Conservation (phyloP, 2,797 vertebrate genomes). For the Leptatherina wallacei region DNA sequence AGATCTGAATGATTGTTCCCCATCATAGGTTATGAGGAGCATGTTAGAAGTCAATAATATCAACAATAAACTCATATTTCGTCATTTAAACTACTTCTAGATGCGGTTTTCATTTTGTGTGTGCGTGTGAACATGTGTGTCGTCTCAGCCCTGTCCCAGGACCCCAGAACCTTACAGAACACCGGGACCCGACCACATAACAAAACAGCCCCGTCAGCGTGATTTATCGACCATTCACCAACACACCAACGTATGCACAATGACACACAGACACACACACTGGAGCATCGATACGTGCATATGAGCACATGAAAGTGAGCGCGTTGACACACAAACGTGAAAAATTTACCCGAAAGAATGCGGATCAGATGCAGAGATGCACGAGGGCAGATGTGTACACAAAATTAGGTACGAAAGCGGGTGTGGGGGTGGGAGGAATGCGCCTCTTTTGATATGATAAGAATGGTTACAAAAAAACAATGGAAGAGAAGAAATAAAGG, state of each 20-base stretch:
- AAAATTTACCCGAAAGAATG: slow-evolving; percentile 44
- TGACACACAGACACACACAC: slow-evolving; percentile 14
- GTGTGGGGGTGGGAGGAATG: slow-evolving; percentile 27
- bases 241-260: slow-evolving; percentile 15
- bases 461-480: slow-evolving; percentile 61
- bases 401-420: slow-evolving; percentile 30
- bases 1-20: background rate
- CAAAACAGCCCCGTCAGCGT: slow-evolving; percentile 83
- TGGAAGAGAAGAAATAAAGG: slow-evolving; percentile 46
- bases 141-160: slow-evolving; percentile 80
- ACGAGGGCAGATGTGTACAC: slow-evolving; percentile 55
- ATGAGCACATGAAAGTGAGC: slow-evolving; percentile 21
- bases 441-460: slow-evolving; percentile 71
- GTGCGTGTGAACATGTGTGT: slow-evolving; percentile 35
- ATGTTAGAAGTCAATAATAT: background rate
- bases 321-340: slow-evolving; percentile 28
- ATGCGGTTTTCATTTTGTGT: background rate
- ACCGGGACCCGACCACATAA: slow-evolving; percentile 66
- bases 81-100: background rate
- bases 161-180: slow-evolving; percentile 80
- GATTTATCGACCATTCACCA: slow-evolving; percentile 86
- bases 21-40: background rate
- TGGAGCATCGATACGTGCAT: slow-evolving; percentile 23
- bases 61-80: background rate
- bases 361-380: slow-evolving; percentile 23